Percentiles rank a stretch among this genome's conserved stretches.
These are phyloP conservation scores for Morpho achilles DNA, from an alignment of 2,888 invertebrate genomes.

Conservation along the genomic window DNA sequence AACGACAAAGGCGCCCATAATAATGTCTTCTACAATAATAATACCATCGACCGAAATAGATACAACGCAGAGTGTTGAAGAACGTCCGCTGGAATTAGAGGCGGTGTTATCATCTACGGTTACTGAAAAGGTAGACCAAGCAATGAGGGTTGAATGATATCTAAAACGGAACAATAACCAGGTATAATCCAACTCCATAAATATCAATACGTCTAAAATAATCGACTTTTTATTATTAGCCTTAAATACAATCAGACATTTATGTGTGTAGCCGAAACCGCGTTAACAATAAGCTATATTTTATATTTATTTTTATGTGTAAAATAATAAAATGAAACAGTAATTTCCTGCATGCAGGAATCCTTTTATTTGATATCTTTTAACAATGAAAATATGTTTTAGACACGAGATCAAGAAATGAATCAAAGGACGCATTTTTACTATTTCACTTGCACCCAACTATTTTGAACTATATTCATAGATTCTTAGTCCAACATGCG, in stretches of 20 bases:
- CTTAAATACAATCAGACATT: background rate
- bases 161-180: background rate
- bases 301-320: too few relatives aligned
- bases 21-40: slow-evolving; percentile 11
- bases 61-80: slow-evolving; percentile 33
- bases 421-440: slow-evolving; percentile 19
- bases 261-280: slow-evolving; percentile 22
- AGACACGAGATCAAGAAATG: slow-evolving; percentile 13
- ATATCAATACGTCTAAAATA: background rate
- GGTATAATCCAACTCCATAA: slow-evolving; percentile 26
- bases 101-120: slow-evolving; percentile 58
- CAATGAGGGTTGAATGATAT: background rate
- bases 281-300: background rate
- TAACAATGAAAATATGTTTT: slow-evolving; percentile 13
- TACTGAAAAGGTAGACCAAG: slow-evolving; percentile 29
- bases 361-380: background rate
- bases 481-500: slow-evolving; percentile 41
- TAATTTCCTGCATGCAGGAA: too few relatives aligned
- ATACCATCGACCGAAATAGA: slow-evolving; percentile 27
- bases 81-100: slow-evolving; percentile 55
- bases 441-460: slow-evolving; percentile 32
- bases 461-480: slow-evolving; percentile 38
- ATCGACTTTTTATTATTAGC: background rate
- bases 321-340: too few relatives aligned
- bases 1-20: slow-evolving; percentile 8